Evolutionary conservation across 2,888 invertebrate species (phyloP), one percentile per base, ranked within the genome.

Genomic region (Serripes groenlandicus): DNA sequence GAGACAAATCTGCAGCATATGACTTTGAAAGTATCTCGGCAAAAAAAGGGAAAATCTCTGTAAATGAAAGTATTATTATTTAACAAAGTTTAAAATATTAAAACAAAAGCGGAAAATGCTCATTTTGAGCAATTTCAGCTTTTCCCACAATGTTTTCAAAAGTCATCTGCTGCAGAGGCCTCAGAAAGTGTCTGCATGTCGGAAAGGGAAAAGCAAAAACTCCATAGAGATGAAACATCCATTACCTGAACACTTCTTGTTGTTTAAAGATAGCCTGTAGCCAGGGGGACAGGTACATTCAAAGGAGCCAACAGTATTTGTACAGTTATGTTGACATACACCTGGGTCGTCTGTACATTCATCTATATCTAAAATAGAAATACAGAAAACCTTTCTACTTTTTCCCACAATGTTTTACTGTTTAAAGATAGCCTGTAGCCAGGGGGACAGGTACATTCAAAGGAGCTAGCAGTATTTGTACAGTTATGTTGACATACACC

Each of bases 291-390:
- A 95, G 49, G 88, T 79, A 79, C 95, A 94, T 3, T 80, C 81
- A 87, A 92, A 95, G 28, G 94, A 92, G 15, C 95, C 95, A 7
- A 93, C 88, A 9, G 92, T 91, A 88, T 94, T 94, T 56, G 90
- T 90, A 88, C 94, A 94, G 80, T 90, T 90, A 85, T 94, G 94
- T 78, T 94, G 94, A 83, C 94, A 94, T 30, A 91, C 88, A 23
- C 89, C 86, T 11, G 73, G 75, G 21, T 88, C 86, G 30, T 89
- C 86, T 4, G 62, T 26, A 88, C 94, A 94, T 75, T 94, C 94
- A 82, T 94, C 88, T 18, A 93, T 85, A 86, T 94, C 94, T 94
- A 88, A n/a, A n/a, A n/a, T n/a, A n/a, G n/a, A n/a, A n/a, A n/a
- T n/a, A n/a, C n/a, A n/a, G n/a, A 58, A 58, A 58, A 49, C 49